These are phyloP conservation scores for Eulithis prunata DNA, from an alignment of 2,888 invertebrate genomes.

Conservation along the genomic window DNA sequence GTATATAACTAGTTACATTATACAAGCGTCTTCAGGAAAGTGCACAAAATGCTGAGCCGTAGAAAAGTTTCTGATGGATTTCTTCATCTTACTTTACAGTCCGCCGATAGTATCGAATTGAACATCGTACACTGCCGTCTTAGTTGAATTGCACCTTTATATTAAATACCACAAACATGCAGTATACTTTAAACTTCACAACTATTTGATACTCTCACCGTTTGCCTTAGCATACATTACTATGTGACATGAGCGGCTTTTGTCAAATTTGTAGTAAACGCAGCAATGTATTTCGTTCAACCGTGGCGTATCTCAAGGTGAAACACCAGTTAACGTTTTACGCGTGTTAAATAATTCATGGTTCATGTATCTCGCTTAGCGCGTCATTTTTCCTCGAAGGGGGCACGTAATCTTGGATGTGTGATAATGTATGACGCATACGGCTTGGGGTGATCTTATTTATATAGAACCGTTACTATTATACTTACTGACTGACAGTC, in stretches of 20 bases:
- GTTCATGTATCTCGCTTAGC: conserved; percentile 43
- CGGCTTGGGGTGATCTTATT: conserved; percentile 9
- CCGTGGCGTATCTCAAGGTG: conserved; percentile 5
- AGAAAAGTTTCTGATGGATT: conserved; percentile 24
- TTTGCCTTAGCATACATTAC: conserved; percentile 3
- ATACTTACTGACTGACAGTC: conserved; percentile 4
- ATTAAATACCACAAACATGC: background rate
- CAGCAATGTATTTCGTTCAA: conserved; percentile 9
- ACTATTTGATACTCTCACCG: background rate
- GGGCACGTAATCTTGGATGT: conserved; percentile 28
- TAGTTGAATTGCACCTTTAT: background rate
- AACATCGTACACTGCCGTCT: conserved; percentile 2
- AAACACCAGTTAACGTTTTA: conserved; percentile 34
- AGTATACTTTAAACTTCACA: background rate
- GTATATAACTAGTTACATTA: conserved; percentile 15
- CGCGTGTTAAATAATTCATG: conserved; percentile 47
- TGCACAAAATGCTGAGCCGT: conserved; percentile 22
- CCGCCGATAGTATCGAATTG: background rate
- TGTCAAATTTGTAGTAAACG: background rate
- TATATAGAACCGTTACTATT: background rate
- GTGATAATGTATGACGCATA: conserved; percentile 30
- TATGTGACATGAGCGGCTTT: background rate
- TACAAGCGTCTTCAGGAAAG: conserved; percentile 22
- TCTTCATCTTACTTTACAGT: conserved; percentile 7
- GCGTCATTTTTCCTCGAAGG: conserved; percentile 42